These are phyloP conservation scores for Psilopogon haemacephalus DNA, from an alignment of 2,113 vertebrate genomes.

Conservation along the genomic window DNA sequence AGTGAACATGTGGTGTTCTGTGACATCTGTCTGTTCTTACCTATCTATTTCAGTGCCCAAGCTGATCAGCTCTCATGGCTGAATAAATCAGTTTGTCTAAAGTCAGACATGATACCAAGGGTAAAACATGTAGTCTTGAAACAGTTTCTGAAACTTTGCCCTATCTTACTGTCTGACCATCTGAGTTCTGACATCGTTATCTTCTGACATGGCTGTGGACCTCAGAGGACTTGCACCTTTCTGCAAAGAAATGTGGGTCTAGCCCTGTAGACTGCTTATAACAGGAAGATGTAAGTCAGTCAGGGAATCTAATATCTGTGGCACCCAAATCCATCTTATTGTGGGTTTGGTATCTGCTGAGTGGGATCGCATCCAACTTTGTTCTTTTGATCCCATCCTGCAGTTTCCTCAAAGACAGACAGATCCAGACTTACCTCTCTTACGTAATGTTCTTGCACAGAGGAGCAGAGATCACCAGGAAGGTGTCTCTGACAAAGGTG, in stretches of 20 bases:
- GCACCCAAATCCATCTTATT: background rate
- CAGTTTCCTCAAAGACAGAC: background rate
- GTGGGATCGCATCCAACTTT: background rate
- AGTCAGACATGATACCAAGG: background rate
- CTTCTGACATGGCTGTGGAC: background rate
- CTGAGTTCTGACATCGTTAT: background rate
- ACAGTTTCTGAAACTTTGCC: background rate
- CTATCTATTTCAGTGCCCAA: background rate
- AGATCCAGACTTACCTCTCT: background rate
- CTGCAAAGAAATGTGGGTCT: background rate
- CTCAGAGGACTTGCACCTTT: background rate
- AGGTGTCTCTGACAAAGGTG: background rate
- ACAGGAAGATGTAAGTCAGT: background rate
- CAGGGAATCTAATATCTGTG: background rate
- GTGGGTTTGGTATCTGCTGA: background rate
- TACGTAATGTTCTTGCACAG: background rate
- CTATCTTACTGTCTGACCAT: background rate
- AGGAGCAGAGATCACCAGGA: background rate
- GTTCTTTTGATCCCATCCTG: background rate
- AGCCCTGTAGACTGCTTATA: background rate
- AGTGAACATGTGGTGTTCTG: background rate
- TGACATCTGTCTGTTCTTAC: background rate
- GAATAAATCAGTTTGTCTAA: background rate
- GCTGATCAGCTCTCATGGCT: background rate
- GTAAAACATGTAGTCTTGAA: background rate